phyloP scores from a whole-genome alignment of 2,888 invertebrate genomes.

The Cyclophora punctaria region DNA sequence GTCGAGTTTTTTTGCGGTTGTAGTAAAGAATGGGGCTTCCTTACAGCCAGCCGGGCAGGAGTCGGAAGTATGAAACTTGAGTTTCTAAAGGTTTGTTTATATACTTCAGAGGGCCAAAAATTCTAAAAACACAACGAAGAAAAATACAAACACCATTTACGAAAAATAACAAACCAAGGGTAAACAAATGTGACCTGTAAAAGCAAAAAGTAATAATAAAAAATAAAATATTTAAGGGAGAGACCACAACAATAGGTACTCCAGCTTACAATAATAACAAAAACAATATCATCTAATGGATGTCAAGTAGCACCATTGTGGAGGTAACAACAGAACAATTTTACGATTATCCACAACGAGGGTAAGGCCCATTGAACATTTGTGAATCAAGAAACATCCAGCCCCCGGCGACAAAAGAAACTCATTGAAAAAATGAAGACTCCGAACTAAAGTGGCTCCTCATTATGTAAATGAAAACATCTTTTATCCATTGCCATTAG shows the following conservation, averaged over 20 bases:
- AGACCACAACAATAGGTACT: constrained; percentile 2
- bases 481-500: constrained; percentile 56
- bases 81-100: no score
- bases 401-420: constrained; percentile 26
- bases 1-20: no score
- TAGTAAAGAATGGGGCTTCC: no score
- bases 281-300: constrained; percentile 22
- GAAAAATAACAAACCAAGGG: no score
- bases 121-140: not conserved
- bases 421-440: constrained; percentile 49
- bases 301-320: constrained; percentile 17
- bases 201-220: not conserved
- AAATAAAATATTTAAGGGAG: not conserved
- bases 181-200: not conserved
- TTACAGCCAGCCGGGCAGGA: no score
- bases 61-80: no score
- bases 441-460: constrained; percentile 37
- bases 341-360: constrained; percentile 34
- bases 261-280: constrained; percentile 14
- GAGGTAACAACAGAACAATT: constrained; percentile 29
- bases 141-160: no score
- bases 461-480: constrained; percentile 63
- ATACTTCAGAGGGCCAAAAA: no score
- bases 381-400: constrained; percentile 30
- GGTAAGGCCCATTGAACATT: constrained; percentile 33